Conservation (phyloP, 1,140 invertebrate genomes). For the Leptopilina clavipes region DNA sequence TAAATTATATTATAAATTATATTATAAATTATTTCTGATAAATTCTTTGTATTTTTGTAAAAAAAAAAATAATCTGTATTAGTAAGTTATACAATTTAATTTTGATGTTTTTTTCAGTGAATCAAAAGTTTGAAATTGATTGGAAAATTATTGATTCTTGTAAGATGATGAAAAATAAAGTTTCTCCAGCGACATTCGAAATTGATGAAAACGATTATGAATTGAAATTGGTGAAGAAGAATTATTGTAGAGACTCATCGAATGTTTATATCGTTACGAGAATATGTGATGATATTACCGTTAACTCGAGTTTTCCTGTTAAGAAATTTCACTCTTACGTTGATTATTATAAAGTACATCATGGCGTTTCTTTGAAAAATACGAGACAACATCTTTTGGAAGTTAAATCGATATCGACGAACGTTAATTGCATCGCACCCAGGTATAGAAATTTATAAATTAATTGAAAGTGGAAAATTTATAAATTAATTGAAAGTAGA, state of each 20-base stretch:
- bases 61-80: too few relatives aligned
- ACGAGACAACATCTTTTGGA: constrained; percentile 88
- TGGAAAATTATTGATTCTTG: constrained; percentile 77
- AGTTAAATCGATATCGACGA: constrained; percentile 88
- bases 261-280: constrained; percentile 86
- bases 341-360: constrained; percentile 89
- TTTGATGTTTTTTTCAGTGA: constrained; percentile 20
- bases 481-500: too few relatives aligned
- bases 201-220: constrained; percentile 60
- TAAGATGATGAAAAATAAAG: constrained; percentile 60
- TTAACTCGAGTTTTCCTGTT: constrained; percentile 87
- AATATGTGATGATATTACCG: constrained; percentile 85
- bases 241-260: constrained; percentile 59
- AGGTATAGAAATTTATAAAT: too few relatives aligned
- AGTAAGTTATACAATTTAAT: too few relatives aligned
- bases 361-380: constrained; percentile 83
- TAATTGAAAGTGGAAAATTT: too few relatives aligned
- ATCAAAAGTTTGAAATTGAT: constrained; percentile 75
- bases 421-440: constrained; percentile 85
- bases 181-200: constrained; percentile 49
- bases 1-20: too few relatives aligned
- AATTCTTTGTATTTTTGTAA: too few relatives aligned
- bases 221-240: constrained; percentile 60
- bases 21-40: too few relatives aligned
- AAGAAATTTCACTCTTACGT: constrained; percentile 83